Evolutionary conservation across 2,797 vertebrate species (phyloP), one percentile per base, ranked within the genome.

Genomic region (Helostoma temminkii): DNA sequence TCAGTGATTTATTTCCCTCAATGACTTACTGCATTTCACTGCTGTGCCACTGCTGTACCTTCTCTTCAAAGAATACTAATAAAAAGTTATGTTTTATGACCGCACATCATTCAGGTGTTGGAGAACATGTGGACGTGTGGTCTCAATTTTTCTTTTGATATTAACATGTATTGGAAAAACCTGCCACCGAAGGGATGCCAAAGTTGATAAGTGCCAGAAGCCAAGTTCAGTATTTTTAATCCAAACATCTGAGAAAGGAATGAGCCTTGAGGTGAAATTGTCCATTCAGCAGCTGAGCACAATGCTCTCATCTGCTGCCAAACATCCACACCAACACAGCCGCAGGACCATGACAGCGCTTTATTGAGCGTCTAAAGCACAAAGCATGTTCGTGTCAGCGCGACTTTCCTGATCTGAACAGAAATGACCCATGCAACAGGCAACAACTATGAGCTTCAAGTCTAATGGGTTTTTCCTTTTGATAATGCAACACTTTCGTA

Each of bases 161-260:
- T 43, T 34, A 41, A 74, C 71, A 45, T 73, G 25, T n/a, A 36
- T 64, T 19, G 11, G 25, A 54, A 47, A 66, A 66, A 56, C 22
- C 46, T 58, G 60, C 54, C 64, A 76, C 66, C 42, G 59, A 64
- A 78, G 39, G 41, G 75, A 81, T 41, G 74, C 83, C 71, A 80
- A 57, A 65, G 71, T 54, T 71, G 42, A 66, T 28, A 59, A 71
- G 53, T 55, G 76, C 87, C 87, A 91, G 69, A 76, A 68, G 41
- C 79, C 71, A 71, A 71, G 80, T 79, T 78, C 48, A 52, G 49
- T 74, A 71, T 82, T 85, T 88, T 72, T 65, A 76, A 87, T 84
- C 78, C 85, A 88, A 90, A 90, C 83, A 88, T 88, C 82, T 88
- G 90, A 89, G 72, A 81, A 67, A 74, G 74, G 78, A 91, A 88